phyloP scores from a whole-genome alignment of 1,140 invertebrate genomes.

The Drosophila nigromelanica region DNA sequence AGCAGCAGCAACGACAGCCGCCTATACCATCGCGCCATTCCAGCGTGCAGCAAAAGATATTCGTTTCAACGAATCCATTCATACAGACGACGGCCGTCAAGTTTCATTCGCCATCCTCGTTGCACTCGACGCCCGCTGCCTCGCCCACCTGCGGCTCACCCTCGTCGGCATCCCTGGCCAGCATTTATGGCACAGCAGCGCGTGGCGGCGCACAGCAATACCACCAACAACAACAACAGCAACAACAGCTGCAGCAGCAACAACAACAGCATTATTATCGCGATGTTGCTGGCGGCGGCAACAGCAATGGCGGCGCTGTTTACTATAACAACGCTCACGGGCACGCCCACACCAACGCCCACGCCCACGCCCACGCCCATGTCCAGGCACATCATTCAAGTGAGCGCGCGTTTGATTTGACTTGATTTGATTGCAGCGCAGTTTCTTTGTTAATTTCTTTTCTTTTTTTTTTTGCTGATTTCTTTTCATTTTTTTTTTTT shows the following conservation, averaged over 20 bases:
- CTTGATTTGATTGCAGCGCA: constrained; percentile 51
- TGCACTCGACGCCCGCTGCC: constrained; percentile 54
- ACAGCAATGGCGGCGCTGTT: constrained; percentile 58
- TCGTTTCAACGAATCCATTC: constrained; percentile 84
- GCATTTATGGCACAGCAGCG: constrained; percentile 73
- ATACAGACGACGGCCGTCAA: constrained; percentile 82
- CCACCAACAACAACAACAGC: constrained; percentile 54
- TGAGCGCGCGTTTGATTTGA: constrained; percentile 70
- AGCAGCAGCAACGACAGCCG: constrained; percentile 70
- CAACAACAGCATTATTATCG: constrained; percentile 63
- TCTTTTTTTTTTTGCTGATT: constrained; percentile 41
- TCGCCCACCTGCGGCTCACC: constrained; percentile 77
- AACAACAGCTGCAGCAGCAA: constrained; percentile 41
- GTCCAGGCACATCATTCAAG: constrained; percentile 74
- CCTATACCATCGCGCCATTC: constrained; percentile 79
- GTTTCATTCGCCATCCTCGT: constrained; percentile 72
- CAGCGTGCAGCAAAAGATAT: constrained; percentile 83
- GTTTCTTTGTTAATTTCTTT: constrained; percentile 40
- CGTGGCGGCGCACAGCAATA: constrained; percentile 55
- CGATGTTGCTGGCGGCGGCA: constrained; percentile 60
- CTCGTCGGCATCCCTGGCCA: constrained; percentile 50
- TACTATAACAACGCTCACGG: constrained; percentile 61
- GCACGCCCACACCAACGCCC: constrained; percentile 39
- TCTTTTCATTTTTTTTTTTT: constrained; percentile 31
- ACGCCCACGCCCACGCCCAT: constrained; percentile 46